phyloP scores from a whole-genome alignment of 2,113 vertebrate species.

The Clinocottus analis region DNA sequence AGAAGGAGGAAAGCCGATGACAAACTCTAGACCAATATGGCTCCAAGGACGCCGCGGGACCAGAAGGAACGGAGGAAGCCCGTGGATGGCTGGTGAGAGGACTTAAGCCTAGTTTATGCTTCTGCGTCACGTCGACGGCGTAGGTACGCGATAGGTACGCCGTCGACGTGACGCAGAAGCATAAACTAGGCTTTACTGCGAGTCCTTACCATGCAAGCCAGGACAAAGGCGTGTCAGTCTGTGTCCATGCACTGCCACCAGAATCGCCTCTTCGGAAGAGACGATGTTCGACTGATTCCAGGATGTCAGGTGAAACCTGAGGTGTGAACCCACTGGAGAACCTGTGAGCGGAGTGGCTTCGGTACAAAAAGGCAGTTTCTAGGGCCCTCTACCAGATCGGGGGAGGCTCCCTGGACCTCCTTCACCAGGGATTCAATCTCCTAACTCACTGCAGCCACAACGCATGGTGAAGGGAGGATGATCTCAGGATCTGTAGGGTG shows the following conservation, averaged over 20 bases:
- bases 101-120: too few relatives aligned
- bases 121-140: too few relatives aligned
- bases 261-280: not conserved
- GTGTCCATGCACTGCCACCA: too few relatives aligned
- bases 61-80: not conserved
- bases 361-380: not conserved
- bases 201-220: too few relatives aligned
- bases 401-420: not conserved
- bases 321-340: not conserved
- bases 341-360: not conserved
- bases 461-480: too few relatives aligned
- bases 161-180: too few relatives aligned
- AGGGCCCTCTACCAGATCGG: not conserved
- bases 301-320: not conserved
- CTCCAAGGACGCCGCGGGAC: too few relatives aligned
- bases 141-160: too few relatives aligned
- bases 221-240: too few relatives aligned
- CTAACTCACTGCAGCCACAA: not conserved
- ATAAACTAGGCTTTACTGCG: too few relatives aligned
- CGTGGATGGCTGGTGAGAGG: not conserved
- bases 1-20: not conserved
- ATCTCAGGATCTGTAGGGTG: too few relatives aligned
- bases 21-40: too few relatives aligned
- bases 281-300: not conserved
- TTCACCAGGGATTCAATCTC: not conserved